Percentiles rank a stretch among this genome's conserved stretches.
These are phyloP conservation scores for Podarcis muralis DNA, from an alignment of 2,113 vertebrate species.

Conservation along the genomic window DNA sequence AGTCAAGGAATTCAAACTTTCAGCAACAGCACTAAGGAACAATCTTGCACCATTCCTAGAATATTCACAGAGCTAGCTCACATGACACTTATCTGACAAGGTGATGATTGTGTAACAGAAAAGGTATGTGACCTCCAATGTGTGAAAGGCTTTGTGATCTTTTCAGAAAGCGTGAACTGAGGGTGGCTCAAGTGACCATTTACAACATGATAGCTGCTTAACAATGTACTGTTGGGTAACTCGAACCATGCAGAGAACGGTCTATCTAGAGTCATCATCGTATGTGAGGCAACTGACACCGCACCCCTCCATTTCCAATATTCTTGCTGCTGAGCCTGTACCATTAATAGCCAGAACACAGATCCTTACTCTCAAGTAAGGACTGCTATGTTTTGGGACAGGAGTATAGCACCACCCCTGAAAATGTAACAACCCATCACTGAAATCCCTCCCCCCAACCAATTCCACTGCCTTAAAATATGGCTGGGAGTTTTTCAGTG, in stretches of 20 bases:
- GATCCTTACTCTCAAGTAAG: too few relatives aligned
- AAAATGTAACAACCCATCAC: not conserved
- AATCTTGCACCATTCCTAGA: not conserved
- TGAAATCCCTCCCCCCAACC: not conserved
- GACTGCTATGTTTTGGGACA: too few relatives aligned
- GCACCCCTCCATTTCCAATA: too few relatives aligned
- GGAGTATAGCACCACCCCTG: not conserved
- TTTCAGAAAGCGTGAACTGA: not conserved
- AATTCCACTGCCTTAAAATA: not conserved
- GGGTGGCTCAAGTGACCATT: not conserved
- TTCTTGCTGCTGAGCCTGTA: too few relatives aligned
- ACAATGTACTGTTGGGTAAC: too few relatives aligned
- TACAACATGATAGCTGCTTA: not conserved
- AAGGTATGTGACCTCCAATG: not conserved
- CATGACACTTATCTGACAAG: not conserved
- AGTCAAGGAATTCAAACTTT: too few relatives aligned
- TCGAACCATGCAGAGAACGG: too few relatives aligned
- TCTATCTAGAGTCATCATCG: too few relatives aligned
- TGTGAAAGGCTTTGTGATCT: not conserved
- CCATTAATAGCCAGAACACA: too few relatives aligned
- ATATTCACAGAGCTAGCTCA: not conserved
- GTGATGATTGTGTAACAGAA: not conserved
- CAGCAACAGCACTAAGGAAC: not conserved
- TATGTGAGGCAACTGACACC: too few relatives aligned
- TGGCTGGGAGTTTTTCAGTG: not conserved